Conservation (phyloP, 1,140 invertebrate genomes). For the Piezodorus guildinii region DNA sequence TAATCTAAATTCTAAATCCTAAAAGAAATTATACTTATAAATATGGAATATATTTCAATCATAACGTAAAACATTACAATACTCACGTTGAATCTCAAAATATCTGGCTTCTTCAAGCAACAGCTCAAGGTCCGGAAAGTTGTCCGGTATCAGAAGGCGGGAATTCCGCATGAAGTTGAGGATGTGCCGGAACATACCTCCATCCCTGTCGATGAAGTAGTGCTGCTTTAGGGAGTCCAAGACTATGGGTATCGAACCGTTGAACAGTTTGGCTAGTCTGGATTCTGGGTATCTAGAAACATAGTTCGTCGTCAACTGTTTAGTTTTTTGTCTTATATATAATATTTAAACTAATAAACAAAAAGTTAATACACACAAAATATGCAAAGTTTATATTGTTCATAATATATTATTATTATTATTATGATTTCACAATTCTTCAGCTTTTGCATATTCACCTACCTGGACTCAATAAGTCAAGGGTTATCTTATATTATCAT, state of each 20-base stretch:
- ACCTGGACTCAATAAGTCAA: no score
- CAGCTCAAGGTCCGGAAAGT: conserved; percentile 78
- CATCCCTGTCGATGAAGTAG: conserved; percentile 94
- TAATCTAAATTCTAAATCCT: no score
- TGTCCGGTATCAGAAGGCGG: conserved; percentile 69
- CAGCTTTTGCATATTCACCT: no score
- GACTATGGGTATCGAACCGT: conserved; percentile 92
- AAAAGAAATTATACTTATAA: no score
- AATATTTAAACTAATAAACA: no score
- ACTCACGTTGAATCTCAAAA: conserved; percentile 82
- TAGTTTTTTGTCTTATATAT: no score
- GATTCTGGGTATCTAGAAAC: conserved; percentile 79
- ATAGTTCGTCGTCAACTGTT: neutral
- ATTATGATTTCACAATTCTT: no score
- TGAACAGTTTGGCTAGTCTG: conserved; percentile 82
- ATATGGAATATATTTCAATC: no score
- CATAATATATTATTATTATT: no score
- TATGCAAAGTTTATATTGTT: no score
- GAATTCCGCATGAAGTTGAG: conserved; percentile 91
- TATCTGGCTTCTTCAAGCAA: conserved; percentile 85
- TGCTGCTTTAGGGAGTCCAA: conserved; percentile 93
- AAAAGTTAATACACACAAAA: no score
- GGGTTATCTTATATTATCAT: no score
- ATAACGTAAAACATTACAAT: neutral
- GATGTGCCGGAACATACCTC: conserved; percentile 90